Evolutionary conservation across 2,113 vertebrate genomes (phyloP), one percentile per base, ranked within the genome.

Genomic region (Halcyon senegalensis): DNA sequence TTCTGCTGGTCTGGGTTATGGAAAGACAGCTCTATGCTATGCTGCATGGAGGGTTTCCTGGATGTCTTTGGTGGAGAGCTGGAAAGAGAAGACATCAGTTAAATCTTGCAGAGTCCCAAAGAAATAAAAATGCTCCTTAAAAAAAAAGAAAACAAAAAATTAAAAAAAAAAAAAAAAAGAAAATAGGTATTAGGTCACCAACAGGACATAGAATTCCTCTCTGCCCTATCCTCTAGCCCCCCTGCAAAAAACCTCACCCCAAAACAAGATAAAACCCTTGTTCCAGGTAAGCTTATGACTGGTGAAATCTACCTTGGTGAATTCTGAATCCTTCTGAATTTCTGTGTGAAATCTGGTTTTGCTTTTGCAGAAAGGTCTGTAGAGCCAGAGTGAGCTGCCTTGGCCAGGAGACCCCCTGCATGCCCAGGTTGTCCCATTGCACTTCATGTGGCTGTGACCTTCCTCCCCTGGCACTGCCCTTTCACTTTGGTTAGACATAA

Each of bases 321-420:
- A n/a, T 44, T 33, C 33, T 16, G 46, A 55, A 73, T 46, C 35
- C 13, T 50, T n/a, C 21, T 20, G 67, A 15, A 2, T 23, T 84
- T 68, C 41, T 62, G 35, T 11, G 21, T n/a, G 68, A 75, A 69
- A 39, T 27, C 24, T 20, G 24, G 11, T 53, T 39, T 44, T 9
- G 16, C 12, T 56, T 48, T 53, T 51, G 44, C 18, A 53, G 35
- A 35, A 60, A 43, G 10, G 30, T 39, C 39, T 41, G 3, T 7
- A 46, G 30, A 9, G 13, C 7, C 60, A 27, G 44, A 55, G 68
- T 0, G 1, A 60, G 53, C 8, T 0, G 1, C 18, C 2, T 1
- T 53, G 72, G 33, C 64, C 13, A 41, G 70, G 17, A 16, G 16
- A 69, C 14, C 12, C 12, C 48, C 25, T 11, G 25, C 46, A 43